These are phyloP conservation scores for Agrilus cyanescens DNA, from an alignment of 2,888 invertebrate species.

Conservation along the genomic window DNA sequence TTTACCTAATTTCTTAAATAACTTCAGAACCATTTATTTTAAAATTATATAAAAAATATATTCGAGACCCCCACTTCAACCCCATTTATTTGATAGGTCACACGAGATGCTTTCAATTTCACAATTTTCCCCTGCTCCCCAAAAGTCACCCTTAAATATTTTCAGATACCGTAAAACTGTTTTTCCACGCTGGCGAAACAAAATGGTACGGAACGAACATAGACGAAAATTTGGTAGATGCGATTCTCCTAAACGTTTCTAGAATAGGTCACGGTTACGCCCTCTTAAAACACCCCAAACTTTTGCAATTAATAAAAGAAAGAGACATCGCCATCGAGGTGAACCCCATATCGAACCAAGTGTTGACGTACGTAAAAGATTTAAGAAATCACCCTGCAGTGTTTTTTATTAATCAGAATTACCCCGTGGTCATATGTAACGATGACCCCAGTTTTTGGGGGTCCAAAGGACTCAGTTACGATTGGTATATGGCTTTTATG, in stretches of 20 bases:
- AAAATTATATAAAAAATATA: too few relatives aligned
- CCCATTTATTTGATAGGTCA: too few relatives aligned
- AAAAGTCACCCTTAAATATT: too few relatives aligned
- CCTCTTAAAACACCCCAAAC: constrained; percentile 55
- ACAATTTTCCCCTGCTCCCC: too few relatives aligned
- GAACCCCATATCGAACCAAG: constrained; percentile 68
- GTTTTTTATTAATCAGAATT: constrained; percentile 48
- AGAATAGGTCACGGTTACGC: constrained; percentile 71
- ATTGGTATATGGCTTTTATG: constrained; percentile 68
- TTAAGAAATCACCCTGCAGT: constrained; percentile 64
- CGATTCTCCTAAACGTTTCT: constrained; percentile 58
- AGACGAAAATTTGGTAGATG: constrained; percentile 66
- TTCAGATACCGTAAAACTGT: constrained; percentile 19
- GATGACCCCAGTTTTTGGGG: constrained; percentile 71
- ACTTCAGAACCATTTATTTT: too few relatives aligned
- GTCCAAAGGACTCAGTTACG: constrained; percentile 57
- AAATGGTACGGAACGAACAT: constrained; percentile 55
- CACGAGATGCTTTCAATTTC: too few relatives aligned
- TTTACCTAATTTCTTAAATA: too few relatives aligned
- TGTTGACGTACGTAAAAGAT: constrained; percentile 54
- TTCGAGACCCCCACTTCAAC: too few relatives aligned
- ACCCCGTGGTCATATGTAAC: constrained; percentile 61
- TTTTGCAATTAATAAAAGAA: constrained; percentile 44
- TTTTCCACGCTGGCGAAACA: constrained; percentile 51
- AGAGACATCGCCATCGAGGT: constrained; percentile 60